Evolutionary conservation across 2,888 invertebrate species (phyloP).

Genomic region (Lasius platythorax): DNA sequence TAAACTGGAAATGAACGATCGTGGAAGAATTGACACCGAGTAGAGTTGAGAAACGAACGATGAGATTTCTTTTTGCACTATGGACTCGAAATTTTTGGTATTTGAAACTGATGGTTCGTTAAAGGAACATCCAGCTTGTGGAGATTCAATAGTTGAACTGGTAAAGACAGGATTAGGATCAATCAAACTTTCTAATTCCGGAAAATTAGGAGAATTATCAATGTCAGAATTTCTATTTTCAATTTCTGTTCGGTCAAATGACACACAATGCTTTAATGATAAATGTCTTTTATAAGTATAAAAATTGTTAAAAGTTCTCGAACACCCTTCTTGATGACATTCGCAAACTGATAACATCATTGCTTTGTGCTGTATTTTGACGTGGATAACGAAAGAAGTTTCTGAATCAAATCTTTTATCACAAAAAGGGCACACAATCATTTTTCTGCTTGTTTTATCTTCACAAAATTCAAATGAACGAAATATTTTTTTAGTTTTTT

Average conservation of each 20-base stretch:
- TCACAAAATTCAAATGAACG: no score
- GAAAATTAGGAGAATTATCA: not conserved
- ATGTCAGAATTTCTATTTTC: not conserved
- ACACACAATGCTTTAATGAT: not conserved
- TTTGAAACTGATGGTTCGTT: not conserved
- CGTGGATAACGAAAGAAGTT: not conserved
- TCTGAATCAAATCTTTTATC: not conserved
- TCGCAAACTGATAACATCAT: not conserved
- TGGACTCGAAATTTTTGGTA: not conserved
- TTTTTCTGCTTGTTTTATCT: not conserved
- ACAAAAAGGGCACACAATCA: conserved; percentile 8
- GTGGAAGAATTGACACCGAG: not conserved
- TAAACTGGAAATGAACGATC: not conserved
- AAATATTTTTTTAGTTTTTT: no score
- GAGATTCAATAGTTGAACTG: not conserved
- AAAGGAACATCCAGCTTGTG: not conserved
- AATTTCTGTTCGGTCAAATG: not conserved
- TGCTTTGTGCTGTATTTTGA: not conserved
- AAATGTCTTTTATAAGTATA: conserved; percentile 12
- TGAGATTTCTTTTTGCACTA: conserved; percentile 4
- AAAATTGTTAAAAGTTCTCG: conserved; percentile 1
- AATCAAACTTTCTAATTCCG: not conserved
- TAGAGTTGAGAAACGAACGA: not conserved
- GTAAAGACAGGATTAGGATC: not conserved
- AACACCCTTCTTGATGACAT: not conserved